Conservation (phyloP, 2,888 invertebrate species). For the Drosophila greeni region DNA sequence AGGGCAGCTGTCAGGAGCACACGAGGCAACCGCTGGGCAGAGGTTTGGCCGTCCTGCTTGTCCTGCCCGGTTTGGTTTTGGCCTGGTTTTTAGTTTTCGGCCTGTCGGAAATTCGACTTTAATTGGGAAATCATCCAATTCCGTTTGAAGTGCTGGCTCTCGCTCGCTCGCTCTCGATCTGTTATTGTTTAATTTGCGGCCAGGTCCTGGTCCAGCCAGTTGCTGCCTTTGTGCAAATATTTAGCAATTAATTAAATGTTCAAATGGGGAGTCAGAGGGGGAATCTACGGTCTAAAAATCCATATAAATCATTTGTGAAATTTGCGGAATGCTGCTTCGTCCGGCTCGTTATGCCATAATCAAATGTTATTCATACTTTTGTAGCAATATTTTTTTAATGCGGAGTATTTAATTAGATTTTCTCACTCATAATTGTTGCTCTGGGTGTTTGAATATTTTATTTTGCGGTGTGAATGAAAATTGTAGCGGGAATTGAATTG, state of each 20-base stretch:
- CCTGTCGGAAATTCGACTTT: constrained; percentile 36
- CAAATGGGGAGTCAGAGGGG: constrained; percentile 2
- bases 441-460: constrained; percentile 8
- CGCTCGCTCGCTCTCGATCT: constrained; percentile 23
- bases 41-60: constrained; percentile 16
- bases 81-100: constrained; percentile 40
- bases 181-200: constrained; percentile 50
- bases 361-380: constrained; percentile 19
- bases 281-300: neutral
- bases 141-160: constrained; percentile 19
- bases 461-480: constrained; percentile 1
- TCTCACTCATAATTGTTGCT: constrained; percentile 15
- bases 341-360: constrained; percentile 16
- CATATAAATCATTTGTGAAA: constrained; percentile 20
- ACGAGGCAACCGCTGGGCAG: constrained; percentile 28
- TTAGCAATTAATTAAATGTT: constrained; percentile 52
- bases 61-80: constrained; percentile 28
- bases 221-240: constrained; percentile 49
- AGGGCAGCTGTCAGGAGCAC: constrained; percentile 58
- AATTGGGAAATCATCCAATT: constrained; percentile 48
- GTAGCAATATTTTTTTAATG: neutral
- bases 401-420: constrained; percentile 27
- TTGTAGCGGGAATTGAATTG: constrained; percentile 1
- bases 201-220: constrained; percentile 19
- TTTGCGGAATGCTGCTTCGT: constrained; percentile 9